Conservation (phyloP, 2,797 vertebrate species). For the Myripristis jacobus region DNA sequence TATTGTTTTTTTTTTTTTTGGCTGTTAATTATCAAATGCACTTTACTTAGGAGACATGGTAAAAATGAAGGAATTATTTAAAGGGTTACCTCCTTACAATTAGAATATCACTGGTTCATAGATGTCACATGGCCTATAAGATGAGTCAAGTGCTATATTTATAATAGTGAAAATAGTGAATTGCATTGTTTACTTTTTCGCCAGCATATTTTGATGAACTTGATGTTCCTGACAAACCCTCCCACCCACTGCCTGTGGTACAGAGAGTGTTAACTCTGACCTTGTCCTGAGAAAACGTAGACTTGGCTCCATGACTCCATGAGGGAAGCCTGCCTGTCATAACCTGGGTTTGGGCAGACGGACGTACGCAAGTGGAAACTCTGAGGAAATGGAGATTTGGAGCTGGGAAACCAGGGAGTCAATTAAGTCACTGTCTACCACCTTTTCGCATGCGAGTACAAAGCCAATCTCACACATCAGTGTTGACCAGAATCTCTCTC, state of each 20-base stretch:
- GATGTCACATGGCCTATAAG: too few relatives aligned
- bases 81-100: slow-evolving; percentile 3
- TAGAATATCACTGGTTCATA: not conserved
- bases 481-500: slow-evolving; percentile 88
- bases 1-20: slow-evolving; percentile 45
- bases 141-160: not conserved
- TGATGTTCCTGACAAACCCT: slow-evolving; percentile 44
- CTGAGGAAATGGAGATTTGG: slow-evolving; percentile 92
- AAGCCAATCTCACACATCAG: slow-evolving; percentile 86
- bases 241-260: slow-evolving; percentile 54
- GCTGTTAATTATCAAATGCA: slow-evolving; percentile 29
- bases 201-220: slow-evolving; percentile 42
- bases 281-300: slow-evolving; percentile 87
- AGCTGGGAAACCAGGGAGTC: slow-evolving; percentile 90
- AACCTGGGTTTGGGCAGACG: slow-evolving; percentile 86
- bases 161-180: too few relatives aligned
- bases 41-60: slow-evolving; percentile 24
- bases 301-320: slow-evolving; percentile 84
- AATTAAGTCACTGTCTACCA: slow-evolving; percentile 87
- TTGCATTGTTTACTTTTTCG: slow-evolving; percentile 10
- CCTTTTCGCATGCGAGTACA: slow-evolving; percentile 92
- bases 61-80: slow-evolving; percentile 26
- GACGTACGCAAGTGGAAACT: slow-evolving; percentile 96
- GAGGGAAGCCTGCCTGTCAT: slow-evolving; percentile 82
- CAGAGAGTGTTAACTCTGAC: slow-evolving; percentile 73